These are phyloP conservation scores for Megatriorchis doriae DNA, from an alignment of 2,113 vertebrate genomes.

Conservation along the genomic window DNA sequence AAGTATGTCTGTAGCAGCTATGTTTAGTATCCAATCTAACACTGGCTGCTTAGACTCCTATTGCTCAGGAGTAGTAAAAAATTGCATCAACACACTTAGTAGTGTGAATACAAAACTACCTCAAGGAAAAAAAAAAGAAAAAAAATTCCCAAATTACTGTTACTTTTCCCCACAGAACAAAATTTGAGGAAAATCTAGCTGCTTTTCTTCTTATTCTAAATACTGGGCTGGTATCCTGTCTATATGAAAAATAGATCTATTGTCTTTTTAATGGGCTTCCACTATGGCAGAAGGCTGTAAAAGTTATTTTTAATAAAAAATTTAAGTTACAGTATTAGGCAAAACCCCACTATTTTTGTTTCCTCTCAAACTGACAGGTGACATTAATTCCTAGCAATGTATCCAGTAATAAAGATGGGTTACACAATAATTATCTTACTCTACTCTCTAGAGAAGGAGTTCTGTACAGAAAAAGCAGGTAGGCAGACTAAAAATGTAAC, in stretches of 20 bases:
- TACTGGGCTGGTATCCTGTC: not conserved
- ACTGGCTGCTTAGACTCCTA: not conserved
- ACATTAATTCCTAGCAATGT: not conserved
- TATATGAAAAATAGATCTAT: not conserved
- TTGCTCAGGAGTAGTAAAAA: not conserved
- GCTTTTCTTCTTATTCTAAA: not conserved
- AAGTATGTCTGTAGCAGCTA: not conserved
- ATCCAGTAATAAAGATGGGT: not conserved
- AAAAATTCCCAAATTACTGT: not conserved
- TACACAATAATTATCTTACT: not conserved
- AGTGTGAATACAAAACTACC: not conserved
- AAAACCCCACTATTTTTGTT: not conserved
- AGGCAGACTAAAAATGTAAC: not conserved
- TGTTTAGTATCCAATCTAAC: not conserved
- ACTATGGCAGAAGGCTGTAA: not conserved
- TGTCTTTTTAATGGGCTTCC: not conserved
- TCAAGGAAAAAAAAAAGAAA: not conserved
- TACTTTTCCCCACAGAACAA: not conserved
- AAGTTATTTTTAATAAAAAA: not conserved
- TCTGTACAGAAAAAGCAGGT: not conserved
- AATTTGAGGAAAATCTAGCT: not conserved
- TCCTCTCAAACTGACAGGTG: not conserved
- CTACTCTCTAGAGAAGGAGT: not conserved
- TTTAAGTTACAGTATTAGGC: not conserved
- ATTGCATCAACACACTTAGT: not conserved